phyloP scores from a whole-genome alignment of 2,113 vertebrate genomes.

The Psilopogon haemacephalus region DNA sequence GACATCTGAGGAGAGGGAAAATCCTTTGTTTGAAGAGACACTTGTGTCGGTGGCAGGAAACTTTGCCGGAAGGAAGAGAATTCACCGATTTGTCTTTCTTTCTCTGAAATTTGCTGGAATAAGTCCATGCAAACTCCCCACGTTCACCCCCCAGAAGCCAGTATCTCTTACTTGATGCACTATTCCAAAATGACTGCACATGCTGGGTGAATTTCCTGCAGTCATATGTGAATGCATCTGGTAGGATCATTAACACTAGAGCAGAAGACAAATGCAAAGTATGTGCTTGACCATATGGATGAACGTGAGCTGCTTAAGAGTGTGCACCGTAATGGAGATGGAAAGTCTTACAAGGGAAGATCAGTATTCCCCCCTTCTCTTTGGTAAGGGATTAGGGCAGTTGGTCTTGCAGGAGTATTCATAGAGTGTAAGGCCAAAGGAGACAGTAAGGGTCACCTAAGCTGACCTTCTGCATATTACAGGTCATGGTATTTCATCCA shows the following conservation, averaged over 20 bases:
- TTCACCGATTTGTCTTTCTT: constrained; percentile 5
- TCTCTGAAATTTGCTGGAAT: constrained; percentile 3
- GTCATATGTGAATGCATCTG: constrained; percentile 53
- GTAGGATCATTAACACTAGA: constrained; percentile 62
- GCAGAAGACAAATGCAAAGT: constrained; percentile 68
- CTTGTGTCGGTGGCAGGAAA: not conserved
- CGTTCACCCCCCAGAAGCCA: accelerated
- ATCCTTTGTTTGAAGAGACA: constrained; percentile 25
- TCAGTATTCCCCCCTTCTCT: constrained; percentile 47
- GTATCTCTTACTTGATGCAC: not conserved
- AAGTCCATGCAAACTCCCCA: not conserved
- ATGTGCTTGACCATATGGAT: constrained; percentile 63
- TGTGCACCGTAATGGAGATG: constrained; percentile 46
- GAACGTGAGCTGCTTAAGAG: constrained; percentile 66
- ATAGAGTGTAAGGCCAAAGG: constrained; percentile 17
- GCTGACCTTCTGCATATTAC: not conserved
- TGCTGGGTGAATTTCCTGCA: constrained; percentile 54
- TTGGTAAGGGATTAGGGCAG: constrained; percentile 66
- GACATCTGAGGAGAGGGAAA: constrained; percentile 41
- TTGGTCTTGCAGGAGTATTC: constrained; percentile 55
- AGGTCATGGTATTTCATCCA: not conserved
- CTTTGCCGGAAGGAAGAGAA: not conserved
- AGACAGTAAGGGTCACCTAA: constrained; percentile 32
- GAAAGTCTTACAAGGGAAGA: constrained; percentile 66
- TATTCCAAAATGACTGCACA: constrained; percentile 1